Conservation (phyloP, 2,888 invertebrate genomes). For the Hylaea fasciaria region DNA sequence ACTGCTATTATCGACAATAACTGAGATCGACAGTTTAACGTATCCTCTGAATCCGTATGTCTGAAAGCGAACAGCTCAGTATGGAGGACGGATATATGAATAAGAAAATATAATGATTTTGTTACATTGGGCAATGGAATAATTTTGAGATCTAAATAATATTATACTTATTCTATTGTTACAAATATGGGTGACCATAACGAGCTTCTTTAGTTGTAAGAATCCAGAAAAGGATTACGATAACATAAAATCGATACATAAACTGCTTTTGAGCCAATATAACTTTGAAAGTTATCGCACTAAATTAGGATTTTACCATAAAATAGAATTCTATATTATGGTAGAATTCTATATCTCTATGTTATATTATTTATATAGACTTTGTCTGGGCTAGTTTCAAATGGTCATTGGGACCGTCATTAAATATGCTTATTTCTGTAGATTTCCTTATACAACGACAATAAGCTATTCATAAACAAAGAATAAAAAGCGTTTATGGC, state of each 20-base stretch:
- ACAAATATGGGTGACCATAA: not conserved
- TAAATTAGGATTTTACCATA: slow-evolving; percentile 7
- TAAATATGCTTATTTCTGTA: slow-evolving; percentile 31
- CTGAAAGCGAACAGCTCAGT: no score
- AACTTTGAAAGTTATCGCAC: slow-evolving; percentile 10
- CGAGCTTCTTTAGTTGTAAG: not conserved
- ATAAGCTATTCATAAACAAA: slow-evolving; percentile 35
- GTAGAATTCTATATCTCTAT: no score
- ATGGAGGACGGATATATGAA: no score
- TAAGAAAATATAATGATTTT: no score
- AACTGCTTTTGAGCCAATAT: slow-evolving; percentile 5
- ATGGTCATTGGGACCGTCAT: slow-evolving; percentile 22
- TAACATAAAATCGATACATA: slow-evolving; percentile 8
- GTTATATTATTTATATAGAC: slow-evolving; percentile 20
- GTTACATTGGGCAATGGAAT: not conserved
- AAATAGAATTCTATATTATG: no score
- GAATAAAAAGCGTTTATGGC: slow-evolving; percentile 39
- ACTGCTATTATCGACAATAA: no score
- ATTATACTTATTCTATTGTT: slow-evolving; percentile 5
- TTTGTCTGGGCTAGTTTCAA: slow-evolving; percentile 24
- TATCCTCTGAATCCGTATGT: no score
- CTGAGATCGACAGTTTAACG: no score
- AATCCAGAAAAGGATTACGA: slow-evolving; percentile 9
- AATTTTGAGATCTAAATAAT: not conserved
- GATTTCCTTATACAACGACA: slow-evolving; percentile 34